Base-by-base conservation (phyloP, 1,140 invertebrate genomes). In the Apocrypta bakeri region DNA sequence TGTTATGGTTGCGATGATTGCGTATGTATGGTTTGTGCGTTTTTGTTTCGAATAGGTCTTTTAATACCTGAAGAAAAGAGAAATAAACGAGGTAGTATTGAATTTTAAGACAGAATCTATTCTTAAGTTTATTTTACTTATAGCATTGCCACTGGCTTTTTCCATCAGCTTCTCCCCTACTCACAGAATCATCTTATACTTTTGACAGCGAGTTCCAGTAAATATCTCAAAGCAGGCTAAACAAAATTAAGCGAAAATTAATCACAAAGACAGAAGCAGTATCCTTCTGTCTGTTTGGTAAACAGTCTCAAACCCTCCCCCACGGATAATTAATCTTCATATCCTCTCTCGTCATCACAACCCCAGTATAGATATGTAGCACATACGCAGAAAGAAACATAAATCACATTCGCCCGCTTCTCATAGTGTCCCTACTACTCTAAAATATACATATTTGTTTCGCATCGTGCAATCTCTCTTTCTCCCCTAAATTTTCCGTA, bases 261-360 rank as follows among this genome's bases (percentile, higher is more conserved):
- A 81, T 81, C 56, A 66, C 25, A 42, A 66, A 75, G 25, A 25
- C 31, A 37, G 40, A 24, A n/a, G 72, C n/a, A 74, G 33, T 40
- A 56, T 24, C 68, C 40, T 63, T 24, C 48, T 24, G 9, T 7
- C n/a, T 21, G 56, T 29, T 17, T 24, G 3, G 40, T 25, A 48
- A 69, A 21, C 37, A 68, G 17, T 56, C 21, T 11, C 12, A 2
- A 48, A 17, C 64, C 48, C 72, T 37, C 68, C 63, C 48, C 27
- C 31, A 73, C 40, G 48, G 48, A 81, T 74, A 81, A 81, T 81
- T 81, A 81, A 81, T 81, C 79, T 81, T 68, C 56, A 25, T 68
- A 63, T 71, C 31, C 24, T 48, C 71, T 48, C 56, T 63, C 79
- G 61, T 81, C 79, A 48, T 66, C 40, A 66, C 37, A 12, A 3